Conservation (phyloP, 2,797 vertebrate genomes). For the Lutjanus campechanus region DNA sequence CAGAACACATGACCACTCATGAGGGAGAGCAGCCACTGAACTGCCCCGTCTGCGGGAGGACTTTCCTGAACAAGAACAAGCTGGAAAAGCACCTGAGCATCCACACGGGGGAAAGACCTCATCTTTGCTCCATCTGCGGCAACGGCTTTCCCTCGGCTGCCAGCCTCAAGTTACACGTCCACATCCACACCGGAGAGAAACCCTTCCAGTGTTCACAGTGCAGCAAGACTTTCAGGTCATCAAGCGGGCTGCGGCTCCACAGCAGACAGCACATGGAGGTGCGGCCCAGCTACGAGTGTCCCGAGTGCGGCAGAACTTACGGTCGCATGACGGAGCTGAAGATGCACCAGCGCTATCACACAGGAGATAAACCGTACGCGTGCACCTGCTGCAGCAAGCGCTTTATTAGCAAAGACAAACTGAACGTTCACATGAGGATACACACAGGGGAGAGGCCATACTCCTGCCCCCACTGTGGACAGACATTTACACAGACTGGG, state of each 20-base stretch:
- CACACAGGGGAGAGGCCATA: constrained; percentile 83
- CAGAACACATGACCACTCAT: constrained; percentile 74
- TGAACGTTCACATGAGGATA: constrained; percentile 80
- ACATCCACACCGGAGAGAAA: constrained; percentile 83
- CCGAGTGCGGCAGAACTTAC: constrained; percentile 77
- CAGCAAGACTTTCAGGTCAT: constrained; percentile 74
- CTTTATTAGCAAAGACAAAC: constrained; percentile 80
- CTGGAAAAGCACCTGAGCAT: constrained; percentile 88
- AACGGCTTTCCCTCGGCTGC: constrained; percentile 87
- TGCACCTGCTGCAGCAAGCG: constrained; percentile 81
- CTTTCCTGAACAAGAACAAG: constrained; percentile 86
- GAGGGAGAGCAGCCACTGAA: constrained; percentile 74
- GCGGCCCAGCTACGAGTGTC: constrained; percentile 74
- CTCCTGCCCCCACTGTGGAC: constrained; percentile 76
- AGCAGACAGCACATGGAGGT: constrained; percentile 76
- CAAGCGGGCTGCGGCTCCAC: constrained; percentile 77
- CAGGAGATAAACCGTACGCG: constrained; percentile 76
- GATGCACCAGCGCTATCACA: constrained; percentile 84
- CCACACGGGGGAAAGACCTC: constrained; percentile 86
- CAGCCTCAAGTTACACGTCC: constrained; percentile 85
- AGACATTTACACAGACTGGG: constrained; percentile 81
- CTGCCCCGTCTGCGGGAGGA: constrained; percentile 86
- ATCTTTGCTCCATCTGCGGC: constrained; percentile 85
- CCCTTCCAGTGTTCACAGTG: constrained; percentile 77
- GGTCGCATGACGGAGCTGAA: constrained; percentile 81